Conservation (phyloP, 2,888 invertebrate genomes). For the Chirona hameri region DNA sequence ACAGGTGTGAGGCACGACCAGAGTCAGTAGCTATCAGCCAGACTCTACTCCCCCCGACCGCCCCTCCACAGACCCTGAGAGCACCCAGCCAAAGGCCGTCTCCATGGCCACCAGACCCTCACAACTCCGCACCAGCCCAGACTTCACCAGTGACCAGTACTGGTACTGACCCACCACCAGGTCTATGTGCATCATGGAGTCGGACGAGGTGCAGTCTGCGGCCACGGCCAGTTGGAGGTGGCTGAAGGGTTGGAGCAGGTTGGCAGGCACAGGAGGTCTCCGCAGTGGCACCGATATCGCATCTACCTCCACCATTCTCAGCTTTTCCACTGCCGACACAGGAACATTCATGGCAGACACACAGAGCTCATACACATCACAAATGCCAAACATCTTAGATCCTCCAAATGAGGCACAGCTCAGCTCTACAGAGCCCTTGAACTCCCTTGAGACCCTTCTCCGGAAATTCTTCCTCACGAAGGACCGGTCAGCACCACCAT, state of each 20-base stretch:
- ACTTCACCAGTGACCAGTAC: background rate
- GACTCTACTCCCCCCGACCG: too few species aligned
- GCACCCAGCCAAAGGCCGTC: too few species aligned
- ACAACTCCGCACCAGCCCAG: background rate
- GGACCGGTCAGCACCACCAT: background rate
- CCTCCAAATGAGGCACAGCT: background rate
- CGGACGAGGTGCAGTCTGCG: background rate
- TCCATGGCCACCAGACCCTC: too few species aligned
- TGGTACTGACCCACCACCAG: background rate
- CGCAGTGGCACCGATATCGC: background rate
- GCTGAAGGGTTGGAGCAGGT: background rate
- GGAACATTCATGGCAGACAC: background rate
- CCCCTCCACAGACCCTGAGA: too few species aligned
- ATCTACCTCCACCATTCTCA: background rate
- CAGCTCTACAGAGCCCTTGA: background rate
- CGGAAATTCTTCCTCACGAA: background rate
- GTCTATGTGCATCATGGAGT: background rate
- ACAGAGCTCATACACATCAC: background rate
- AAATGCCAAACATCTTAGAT: background rate
- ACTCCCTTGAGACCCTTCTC: background rate
- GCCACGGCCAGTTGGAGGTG: background rate
- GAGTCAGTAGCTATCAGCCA: too few species aligned
- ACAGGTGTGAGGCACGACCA: too few species aligned
- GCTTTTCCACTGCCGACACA: background rate
- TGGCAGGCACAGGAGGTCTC: background rate